Evolutionary conservation across 2,888 invertebrate genomes (phyloP), one percentile per base, ranked within the genome.

Genomic region (Seira ritae): DNA sequence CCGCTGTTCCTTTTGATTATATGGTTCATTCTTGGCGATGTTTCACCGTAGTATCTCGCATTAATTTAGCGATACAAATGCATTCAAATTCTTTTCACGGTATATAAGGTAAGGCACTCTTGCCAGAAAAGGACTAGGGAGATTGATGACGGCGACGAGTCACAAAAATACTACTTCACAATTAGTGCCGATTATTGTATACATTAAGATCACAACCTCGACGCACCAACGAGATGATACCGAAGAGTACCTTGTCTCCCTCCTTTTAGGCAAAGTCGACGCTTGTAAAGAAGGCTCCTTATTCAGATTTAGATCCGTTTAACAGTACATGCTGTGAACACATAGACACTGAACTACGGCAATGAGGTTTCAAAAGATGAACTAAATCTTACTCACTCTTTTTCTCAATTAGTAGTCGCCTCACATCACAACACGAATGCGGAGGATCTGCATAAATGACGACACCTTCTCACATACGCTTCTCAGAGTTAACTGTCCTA

Each of bases 351-450:
- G 23, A 6, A 23, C 24, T 20, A 12, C 19, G 2, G 66, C 65
- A 65, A 17, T 65, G 65, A 19, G 19, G 22, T 24, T 67, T 67
- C 6, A 68, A 31, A 0, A 1, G 24, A n/a, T 17, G 31, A 31
- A n/a, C 46, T n/a, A 69, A 19, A 19, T 46, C 15, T 19, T 20
- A 15, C 50, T 20, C 68, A 60, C 72, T 79, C 72, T 67, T 42
- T 79, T 80, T 80, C 80, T 73, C 80, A 80, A 80, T 80, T 80
- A 80, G 60, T 17, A 80, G 73, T 80, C 73, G 6, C 73, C 73
- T 80, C 80, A 80, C 80, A 73, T 80, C 68, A 73, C 68, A 72
- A 50, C 65, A 65, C 37, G 69, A 62, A 31, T 69, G 65, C 37
- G 71, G 65, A 65, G 66, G 67, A 68, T 67, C 50, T 23, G 31